Evolutionary conservation across 2,888 invertebrate genomes (phyloP).

Genomic region (Troides oblongomaculatus): DNA sequence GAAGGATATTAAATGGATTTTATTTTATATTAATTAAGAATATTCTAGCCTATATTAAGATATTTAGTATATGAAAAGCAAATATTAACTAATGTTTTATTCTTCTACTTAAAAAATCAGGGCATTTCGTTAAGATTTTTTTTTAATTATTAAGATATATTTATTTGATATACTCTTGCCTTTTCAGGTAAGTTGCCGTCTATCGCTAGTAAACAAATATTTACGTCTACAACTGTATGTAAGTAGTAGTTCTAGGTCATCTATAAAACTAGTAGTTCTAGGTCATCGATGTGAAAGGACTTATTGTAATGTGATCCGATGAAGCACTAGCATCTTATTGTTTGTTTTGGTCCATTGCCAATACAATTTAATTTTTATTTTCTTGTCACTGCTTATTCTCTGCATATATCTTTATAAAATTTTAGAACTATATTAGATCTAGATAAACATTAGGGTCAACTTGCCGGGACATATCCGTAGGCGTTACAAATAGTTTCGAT

Average conservation of each 20-base stretch:
- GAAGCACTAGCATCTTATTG: slow-evolving; percentile 19
- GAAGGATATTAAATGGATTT: too few species aligned
- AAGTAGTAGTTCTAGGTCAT: slow-evolving; percentile 34
- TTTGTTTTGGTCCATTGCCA: slow-evolving; percentile 5
- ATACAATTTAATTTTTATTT: slow-evolving; percentile 10
- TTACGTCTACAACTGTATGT: not conserved
- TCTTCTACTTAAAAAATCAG: too few species aligned
- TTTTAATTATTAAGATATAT: too few species aligned
- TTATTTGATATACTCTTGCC: not conserved
- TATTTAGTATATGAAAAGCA: too few species aligned
- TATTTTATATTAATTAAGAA: too few species aligned
- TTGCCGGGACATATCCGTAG: not conserved
- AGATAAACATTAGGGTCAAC: not conserved
- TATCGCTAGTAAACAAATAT: not conserved
- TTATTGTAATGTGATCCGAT: slow-evolving; percentile 26
- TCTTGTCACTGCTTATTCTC: not conserved
- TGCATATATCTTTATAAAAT: not conserved
- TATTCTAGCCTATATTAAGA: too few species aligned
- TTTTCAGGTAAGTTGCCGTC: slow-evolving; percentile 13
- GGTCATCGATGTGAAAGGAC: slow-evolving; percentile 42
- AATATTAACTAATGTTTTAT: too few species aligned
- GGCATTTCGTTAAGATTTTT: too few species aligned
- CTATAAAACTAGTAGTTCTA: slow-evolving; percentile 21
- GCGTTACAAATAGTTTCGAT: not conserved
- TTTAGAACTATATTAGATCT: not conserved